phyloP scores from a whole-genome alignment of 2,797 vertebrate genomes.

The Mus caroli region DNA sequence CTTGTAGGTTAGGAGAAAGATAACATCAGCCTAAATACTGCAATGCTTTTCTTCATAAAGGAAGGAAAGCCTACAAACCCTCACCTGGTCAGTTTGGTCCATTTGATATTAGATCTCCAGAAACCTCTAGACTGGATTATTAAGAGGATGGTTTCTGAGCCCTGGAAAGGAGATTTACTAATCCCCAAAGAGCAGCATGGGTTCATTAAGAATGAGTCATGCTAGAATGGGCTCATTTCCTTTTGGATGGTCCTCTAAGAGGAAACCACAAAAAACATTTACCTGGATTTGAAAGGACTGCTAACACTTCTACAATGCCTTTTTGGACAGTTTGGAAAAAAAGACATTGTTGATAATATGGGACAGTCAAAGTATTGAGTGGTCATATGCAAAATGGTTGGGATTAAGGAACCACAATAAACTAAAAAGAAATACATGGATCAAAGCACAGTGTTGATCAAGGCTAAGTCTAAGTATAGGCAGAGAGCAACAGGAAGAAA shows the following conservation, averaged over 20 bases:
- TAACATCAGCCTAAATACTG: slow-evolving; percentile 60
- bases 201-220: slow-evolving; percentile 80
- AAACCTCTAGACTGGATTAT: slow-evolving; percentile 73
- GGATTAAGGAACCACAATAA: slow-evolving; percentile 31
- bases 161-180: slow-evolving; percentile 73
- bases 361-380: slow-evolving; percentile 45
- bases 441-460: slow-evolving; percentile 37
- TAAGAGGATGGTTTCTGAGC: slow-evolving; percentile 79
- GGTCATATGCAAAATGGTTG: slow-evolving; percentile 30
- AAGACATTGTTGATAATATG: slow-evolving; percentile 1
- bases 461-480: not conserved
- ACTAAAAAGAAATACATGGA: not conserved
- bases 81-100: slow-evolving; percentile 62
- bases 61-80: slow-evolving; percentile 51
- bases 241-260: slow-evolving; percentile 73
- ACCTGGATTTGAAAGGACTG: not conserved
- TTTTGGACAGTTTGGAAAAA: slow-evolving; percentile 48
- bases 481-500: not conserved
- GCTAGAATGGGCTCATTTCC: slow-evolving; percentile 77
- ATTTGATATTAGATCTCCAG: slow-evolving; percentile 57
- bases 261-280: slow-evolving; percentile 65
- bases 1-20: slow-evolving; percentile 45
- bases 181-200: slow-evolving; percentile 72
- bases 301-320: slow-evolving; percentile 45
- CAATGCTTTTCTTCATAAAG: slow-evolving; percentile 20